Evolutionary conservation across 2,888 invertebrate genomes (phyloP).

Genomic region (Drosophila austrosaltans): DNA sequence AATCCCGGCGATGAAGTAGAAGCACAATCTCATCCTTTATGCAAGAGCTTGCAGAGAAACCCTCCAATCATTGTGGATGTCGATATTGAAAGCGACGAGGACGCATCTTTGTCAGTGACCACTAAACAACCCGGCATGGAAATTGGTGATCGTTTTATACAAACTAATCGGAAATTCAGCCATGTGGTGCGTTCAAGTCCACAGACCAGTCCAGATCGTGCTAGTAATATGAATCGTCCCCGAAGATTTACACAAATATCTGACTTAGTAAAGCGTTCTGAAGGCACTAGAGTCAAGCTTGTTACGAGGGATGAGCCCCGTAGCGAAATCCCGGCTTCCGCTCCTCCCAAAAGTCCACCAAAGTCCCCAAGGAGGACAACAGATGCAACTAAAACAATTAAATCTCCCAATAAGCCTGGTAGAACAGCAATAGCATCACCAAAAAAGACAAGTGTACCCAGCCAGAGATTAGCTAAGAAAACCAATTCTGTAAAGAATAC

Average conservation of each 20-base stretch:
- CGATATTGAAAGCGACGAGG: constrained; percentile 68
- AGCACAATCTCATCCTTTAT: not conserved
- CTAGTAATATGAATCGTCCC: constrained; percentile 19
- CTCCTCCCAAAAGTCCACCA: constrained; percentile 19
- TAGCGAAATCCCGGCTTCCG: not conserved
- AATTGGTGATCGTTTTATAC: constrained; percentile 55
- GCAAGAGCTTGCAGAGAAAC: constrained; percentile 41
- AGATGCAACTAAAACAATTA: not conserved
- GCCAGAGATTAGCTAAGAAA: constrained; percentile 26
- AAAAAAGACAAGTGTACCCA: not conserved
- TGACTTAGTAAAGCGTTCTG: constrained; percentile 64
- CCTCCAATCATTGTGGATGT: constrained; percentile 71
- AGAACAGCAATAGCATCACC: not conserved
- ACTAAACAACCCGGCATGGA: constrained; percentile 53
- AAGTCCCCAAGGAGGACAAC: constrained; percentile 33
- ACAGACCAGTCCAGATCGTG: constrained; percentile 11
- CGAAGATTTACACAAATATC: constrained; percentile 78
- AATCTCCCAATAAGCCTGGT: constrained; percentile 13
- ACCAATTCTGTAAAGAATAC: constrained; percentile 13
- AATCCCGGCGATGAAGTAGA: constrained; percentile 19
- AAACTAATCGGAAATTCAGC: constrained; percentile 63
- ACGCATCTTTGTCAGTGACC: constrained; percentile 41
- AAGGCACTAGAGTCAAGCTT: not conserved
- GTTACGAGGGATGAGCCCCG: not conserved
- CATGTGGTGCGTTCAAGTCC: constrained; percentile 52